These are phyloP conservation scores for Nymphicus hollandicus DNA, from an alignment of 2,113 vertebrate species.

Conservation along the genomic window DNA sequence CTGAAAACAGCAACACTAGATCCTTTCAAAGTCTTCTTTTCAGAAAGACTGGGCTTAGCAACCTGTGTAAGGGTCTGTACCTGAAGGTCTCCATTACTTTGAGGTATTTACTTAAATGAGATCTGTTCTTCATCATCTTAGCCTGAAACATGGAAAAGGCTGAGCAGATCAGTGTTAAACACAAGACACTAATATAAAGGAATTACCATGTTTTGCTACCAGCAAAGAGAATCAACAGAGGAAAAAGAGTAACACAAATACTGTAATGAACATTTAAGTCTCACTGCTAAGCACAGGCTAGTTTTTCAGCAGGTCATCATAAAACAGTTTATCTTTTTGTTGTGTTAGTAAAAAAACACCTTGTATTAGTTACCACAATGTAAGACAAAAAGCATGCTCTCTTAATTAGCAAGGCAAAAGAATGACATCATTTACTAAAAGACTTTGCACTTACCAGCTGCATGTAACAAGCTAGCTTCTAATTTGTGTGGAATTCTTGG, in stretches of 20 bases:
- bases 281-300: neutral
- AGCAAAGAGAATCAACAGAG: neutral
- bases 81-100: neutral
- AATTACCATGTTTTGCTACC: neutral
- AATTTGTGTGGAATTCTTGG: slow-evolving; percentile 92
- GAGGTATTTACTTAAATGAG: neutral
- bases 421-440: neutral
- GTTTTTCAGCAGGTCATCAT: neutral
- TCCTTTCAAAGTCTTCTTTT: neutral
- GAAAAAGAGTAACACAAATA: neutral
- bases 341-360: neutral
- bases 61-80: neutral
- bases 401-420: neutral
- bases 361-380: neutral
- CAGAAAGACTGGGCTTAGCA: neutral
- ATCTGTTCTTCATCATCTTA: neutral
- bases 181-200: neutral
- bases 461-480: slow-evolving; percentile 91
- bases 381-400: neutral
- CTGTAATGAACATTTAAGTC: neutral
- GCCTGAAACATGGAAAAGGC: neutral
- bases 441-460: slow-evolving; percentile 79
- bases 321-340: neutral
- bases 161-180: neutral
- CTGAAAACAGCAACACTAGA: neutral